Base-by-base conservation (phyloP, 2,113 vertebrate species). In the Phaethon lepturus region DNA sequence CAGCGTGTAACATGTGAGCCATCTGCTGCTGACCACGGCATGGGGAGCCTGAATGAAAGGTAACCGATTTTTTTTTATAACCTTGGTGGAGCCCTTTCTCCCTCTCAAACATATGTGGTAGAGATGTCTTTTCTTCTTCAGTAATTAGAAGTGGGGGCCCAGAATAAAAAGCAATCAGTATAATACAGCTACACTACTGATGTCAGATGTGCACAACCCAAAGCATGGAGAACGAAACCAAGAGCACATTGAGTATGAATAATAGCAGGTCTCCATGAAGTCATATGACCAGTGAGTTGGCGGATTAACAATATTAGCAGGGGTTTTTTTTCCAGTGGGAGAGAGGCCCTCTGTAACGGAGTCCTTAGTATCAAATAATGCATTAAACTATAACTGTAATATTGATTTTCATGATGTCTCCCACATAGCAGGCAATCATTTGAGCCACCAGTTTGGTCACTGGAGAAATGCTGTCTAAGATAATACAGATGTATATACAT, bases 221-320 rank as follows among this genome's bases (percentile, higher is more conserved):
- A 53, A 72, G 22, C 45, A 49, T 13, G 28, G 38, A 86, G 87
- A 92, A 85, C 76, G 55, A 33, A 88, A 82, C 20, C 62, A 88
- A 86, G 26, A 83, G 26, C 40, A 67, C 42, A 17, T 23, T 73
- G 60, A 71, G 22, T 52, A 63, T 17, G 29, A 73, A 77, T 80
- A 92, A 88, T 17, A 67, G 45, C 50, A 6, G 7, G 52, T 88
- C 28, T 94, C 29, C 18, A 4, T 50, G 50, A 92, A 88, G 63
- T 83, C 47, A 15, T 45, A 79, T 42, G 55, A 72, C 45, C 13
- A 44, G 14, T 47, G 71, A 67, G 29, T 47, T 88, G 50, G 53
- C 86, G 44, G 56, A 93, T 55, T 90, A 83, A 63, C 56, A 86
- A 58, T 95, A 88, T 72, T 64, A 84, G 59, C 44, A 80, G 23